Conservation (phyloP, 2,888 invertebrate genomes). For the Pandemis corylana region DNA sequence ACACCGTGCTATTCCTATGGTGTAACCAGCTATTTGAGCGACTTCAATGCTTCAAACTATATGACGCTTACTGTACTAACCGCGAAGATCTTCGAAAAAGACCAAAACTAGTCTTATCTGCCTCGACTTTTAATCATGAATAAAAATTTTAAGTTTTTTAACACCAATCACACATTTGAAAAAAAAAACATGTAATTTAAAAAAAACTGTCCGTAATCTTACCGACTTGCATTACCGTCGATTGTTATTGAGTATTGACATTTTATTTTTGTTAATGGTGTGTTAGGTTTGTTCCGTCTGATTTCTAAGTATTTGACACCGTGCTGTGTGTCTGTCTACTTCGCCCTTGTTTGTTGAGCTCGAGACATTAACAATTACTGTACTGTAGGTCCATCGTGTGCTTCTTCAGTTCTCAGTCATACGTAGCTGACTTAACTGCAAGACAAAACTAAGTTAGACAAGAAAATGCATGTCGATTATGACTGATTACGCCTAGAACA, state of each 20-base stretch:
- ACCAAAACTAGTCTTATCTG: too few species aligned
- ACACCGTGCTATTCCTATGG: too few species aligned
- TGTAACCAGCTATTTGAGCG: too few species aligned
- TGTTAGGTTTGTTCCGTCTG: background rate
- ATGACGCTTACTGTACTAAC: too few species aligned
- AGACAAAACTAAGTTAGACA: background rate
- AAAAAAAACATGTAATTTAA: too few species aligned
- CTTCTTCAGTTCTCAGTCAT: background rate
- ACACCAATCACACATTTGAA: background rate
- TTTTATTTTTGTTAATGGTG: background rate
- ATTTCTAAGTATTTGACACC: too few species aligned
- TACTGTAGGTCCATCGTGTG: background rate
- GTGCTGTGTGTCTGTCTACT: background rate
- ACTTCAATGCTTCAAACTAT: too few species aligned
- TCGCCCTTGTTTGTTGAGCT: background rate
- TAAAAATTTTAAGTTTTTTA: too few species aligned
- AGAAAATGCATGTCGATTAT: background rate
- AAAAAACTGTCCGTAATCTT: background rate
- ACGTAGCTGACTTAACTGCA: background rate
- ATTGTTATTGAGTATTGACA: background rate
- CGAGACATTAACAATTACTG: background rate
- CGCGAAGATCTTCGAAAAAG: too few species aligned
- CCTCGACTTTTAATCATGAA: too few species aligned
- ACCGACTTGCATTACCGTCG: background rate
- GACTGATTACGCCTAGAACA: constrained; percentile 25